phyloP scores from a whole-genome alignment of 2,888 invertebrate species.

The Endomychus coccineus region DNA sequence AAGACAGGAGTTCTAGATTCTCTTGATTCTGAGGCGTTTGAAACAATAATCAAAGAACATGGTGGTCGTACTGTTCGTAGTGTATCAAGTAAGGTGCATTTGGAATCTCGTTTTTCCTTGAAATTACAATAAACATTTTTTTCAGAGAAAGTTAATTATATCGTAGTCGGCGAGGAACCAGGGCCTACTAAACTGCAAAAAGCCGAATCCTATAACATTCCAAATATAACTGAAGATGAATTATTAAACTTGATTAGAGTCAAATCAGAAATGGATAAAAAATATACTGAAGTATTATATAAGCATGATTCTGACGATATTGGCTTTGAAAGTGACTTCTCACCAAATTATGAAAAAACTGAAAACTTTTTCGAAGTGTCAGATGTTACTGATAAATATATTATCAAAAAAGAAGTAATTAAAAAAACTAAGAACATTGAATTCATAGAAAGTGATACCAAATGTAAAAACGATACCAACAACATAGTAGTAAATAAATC shows the following conservation, averaged over 20 bases:
- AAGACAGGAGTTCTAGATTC: conserved; percentile 86
- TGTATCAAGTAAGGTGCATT: conserved; percentile 55
- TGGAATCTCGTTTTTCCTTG: conserved; percentile 2
- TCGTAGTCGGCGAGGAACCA: conserved; percentile 78
- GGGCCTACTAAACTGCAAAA: conserved; percentile 80
- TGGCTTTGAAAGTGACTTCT: conserved; percentile 20
- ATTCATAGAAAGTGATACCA: neutral
- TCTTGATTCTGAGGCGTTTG: neutral
- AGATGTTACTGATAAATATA: too few species aligned
- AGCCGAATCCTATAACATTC: conserved; percentile 62
- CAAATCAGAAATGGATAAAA: conserved; percentile 45
- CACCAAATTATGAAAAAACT: too few species aligned
- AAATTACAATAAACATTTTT: conserved; percentile 9
- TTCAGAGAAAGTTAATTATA: conserved; percentile 56
- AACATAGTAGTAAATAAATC: too few species aligned
- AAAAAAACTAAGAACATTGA: neutral
- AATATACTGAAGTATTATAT: conserved; percentile 18
- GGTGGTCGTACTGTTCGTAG: conserved; percentile 74
- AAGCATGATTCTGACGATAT: conserved; percentile 23
- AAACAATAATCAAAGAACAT: conserved; percentile 59
- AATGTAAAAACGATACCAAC: too few species aligned
- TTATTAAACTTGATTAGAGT: conserved; percentile 69
- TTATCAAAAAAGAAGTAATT: conserved; percentile 1
- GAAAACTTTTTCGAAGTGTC: conserved; percentile 9
- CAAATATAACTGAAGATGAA: conserved; percentile 72